Base-by-base conservation (phyloP, 2,797 vertebrate genomes). In the Pseudochirops corinnae region DNA sequence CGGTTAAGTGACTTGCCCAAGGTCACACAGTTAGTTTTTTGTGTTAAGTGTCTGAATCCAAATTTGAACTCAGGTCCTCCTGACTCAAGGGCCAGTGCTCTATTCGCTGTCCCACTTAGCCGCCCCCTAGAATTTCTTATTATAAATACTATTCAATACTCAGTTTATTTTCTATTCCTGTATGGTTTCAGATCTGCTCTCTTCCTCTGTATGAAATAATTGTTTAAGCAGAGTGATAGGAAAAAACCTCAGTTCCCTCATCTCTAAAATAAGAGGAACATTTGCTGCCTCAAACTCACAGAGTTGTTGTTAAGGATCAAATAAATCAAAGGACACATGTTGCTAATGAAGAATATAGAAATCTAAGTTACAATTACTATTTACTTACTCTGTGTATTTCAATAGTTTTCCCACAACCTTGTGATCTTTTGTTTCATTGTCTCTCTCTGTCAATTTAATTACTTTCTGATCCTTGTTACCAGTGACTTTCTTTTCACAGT, bases 401-500 rank as follows among this genome's bases (percentile, higher is more conserved):
- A 92, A 56, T 74, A 91, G 12, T 1, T 74, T 60, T 96, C 52
- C 39, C 92, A 4, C 91, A 92, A 93, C 33, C 90, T 92, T 91
- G 33, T 28, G 94, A 58, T 91, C n/a, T 0, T 95, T 91, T 90
- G 26, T 56, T 92, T 96, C 21, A 90, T 33, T 50, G 74, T 56
- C 28, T 93, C 53, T 90, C 55, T 87, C 60, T 56, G 60, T 12
- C 82, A 82, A 90, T 56, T 74, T 94, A 91, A 95, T 94, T 91
- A 50, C 0, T 91, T 96, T 94, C 74, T 93, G 57, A 91, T 33
- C 33, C 93, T 93, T 92, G 5, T n/a, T 94, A 31, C 7, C 0
- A 90, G 55, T 92, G 31, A 55, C 74, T 95, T 94, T 50, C 62
- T 92, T 91, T 97, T 93, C 57, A 2, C 95, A 91, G 6, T 6